Base-by-base conservation (phyloP, 2,113 vertebrate species). In the Atractosteus spatula region DNA sequence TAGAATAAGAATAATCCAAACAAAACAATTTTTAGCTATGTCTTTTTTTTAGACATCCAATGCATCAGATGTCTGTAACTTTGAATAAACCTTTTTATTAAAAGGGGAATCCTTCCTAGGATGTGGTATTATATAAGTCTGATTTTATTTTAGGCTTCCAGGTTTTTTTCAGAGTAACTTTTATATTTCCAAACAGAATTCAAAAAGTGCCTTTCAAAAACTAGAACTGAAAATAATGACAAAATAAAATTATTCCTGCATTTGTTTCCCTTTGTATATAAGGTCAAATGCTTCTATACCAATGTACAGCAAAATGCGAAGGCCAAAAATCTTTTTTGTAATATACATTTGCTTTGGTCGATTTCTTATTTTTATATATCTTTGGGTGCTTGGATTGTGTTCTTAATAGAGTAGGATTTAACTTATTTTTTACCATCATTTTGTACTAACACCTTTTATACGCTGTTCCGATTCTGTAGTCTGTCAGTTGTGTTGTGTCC, bases 261-360 rank as follows among this genome's bases (percentile, higher is more conserved):
- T 67, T 62, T 73, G 66, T 47, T 68, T 45, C 17, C 59, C 8
- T 74, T 64, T 69, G 61, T 74, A 70, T 74, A 64, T 74, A 74
- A n/a, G 43, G 43, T 62, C 41, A 13, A 59, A 62, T 45, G 55
- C 51, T 44, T 56, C 55, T 69, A 62, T n/a, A 57, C 51, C 42
- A 12, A 70, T 64, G 61, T 65, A 64, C 41, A 64, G 67, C 29
- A 64, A 68, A 56, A 62, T 54, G 54, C 68, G 45, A 45, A 59
- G 66, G 59, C 45, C 57, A 68, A 51, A 57, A 7, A 45, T 54
- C 47, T 59, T 45, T 74, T 69, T 11, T 51, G 47, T 54, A 41
- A 41, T 55, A 51, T 68, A 29, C 12, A 12, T 68, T 41, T 68
- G 54, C 56, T 71, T 54, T 47, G 69, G 17, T 10, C 11, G 16